Base-by-base conservation (phyloP, 2,113 vertebrate species). In the Urocitellus parryii region DNA sequence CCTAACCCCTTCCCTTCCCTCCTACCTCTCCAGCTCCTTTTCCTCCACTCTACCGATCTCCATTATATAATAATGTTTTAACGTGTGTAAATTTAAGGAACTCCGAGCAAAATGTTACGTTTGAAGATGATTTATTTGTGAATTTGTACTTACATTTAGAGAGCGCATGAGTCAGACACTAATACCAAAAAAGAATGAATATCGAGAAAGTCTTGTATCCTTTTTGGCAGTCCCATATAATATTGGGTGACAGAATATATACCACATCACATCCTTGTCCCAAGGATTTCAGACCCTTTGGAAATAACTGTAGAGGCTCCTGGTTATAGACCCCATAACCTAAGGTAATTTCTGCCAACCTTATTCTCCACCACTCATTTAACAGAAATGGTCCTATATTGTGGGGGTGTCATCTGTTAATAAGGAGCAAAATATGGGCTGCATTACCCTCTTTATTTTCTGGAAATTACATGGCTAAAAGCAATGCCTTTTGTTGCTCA, bases 391-490 rank as follows among this genome's bases (percentile, higher is more conserved):
- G 27, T 45, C 42, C 34, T 68, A 17, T 11, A 61, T 39, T 88
- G 77, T 83, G 29, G 11, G 32, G 18, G 5, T 88, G 45, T 73
- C 76, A 68, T 80, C 37, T 86, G 51, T 81, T 76, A 81, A 90
- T 67, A 96, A 88, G 73, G 42, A 93, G 73, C 65, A 92, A 96
- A 94, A 89, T 25, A 82, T 73, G 45, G 8, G 74, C 22, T 81
- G 5, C 2, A 12, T 53, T 87, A 34, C 24, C 37, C 18, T 88
- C 42, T 96, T 95, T 78, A 78, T 96, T 97, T 97, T 94, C 56
- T 92, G 92, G 63, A 97, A 98, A 97, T 97, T 96, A 87, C 65
- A 92, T 51, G n/a, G 58, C 78, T 96, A 88, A 92, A 96, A 96
- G 88, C 94, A 97, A 96, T 92, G 74, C 42, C 78, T 97, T 96